phyloP scores from a whole-genome alignment of 2,888 invertebrate species.

The Nezara viridula region DNA sequence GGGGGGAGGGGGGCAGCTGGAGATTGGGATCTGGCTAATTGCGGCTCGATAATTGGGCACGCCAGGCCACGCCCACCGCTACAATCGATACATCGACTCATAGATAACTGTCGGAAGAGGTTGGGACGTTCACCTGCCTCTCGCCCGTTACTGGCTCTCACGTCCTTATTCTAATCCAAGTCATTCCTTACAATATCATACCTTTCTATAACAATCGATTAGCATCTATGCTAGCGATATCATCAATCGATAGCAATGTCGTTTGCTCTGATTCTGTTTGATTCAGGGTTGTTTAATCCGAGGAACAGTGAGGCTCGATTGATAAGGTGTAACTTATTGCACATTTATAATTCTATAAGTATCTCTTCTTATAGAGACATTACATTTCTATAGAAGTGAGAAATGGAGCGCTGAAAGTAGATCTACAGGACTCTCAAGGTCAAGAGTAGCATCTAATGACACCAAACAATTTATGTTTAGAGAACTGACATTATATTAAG shows the following conservation, averaged over 20 bases:
- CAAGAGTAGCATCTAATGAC: no score
- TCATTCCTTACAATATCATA: background rate
- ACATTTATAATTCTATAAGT: no score
- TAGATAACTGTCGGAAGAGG: constrained; percentile 25
- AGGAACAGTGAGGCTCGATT: background rate
- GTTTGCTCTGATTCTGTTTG: background rate
- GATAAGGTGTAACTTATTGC: no score
- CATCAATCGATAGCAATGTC: background rate
- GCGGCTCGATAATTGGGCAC: constrained; percentile 36
- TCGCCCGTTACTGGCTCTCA: background rate
- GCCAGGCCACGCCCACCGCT: constrained; percentile 16
- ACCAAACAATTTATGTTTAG: no score
- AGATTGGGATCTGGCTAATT: constrained; percentile 35
- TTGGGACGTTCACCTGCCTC: constrained; percentile 15
- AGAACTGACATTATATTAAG: no score
- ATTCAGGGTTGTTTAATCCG: background rate
- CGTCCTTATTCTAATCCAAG: background rate
- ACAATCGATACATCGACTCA: constrained; percentile 7
- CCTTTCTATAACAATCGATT: background rate
- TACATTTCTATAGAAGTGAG: no score
- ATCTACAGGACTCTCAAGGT: no score
- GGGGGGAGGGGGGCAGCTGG: background rate
- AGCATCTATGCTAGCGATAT: background rate
- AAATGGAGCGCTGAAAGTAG: no score
- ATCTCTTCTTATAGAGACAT: no score